These are phyloP conservation scores for Ceuthmochares aereus DNA, from an alignment of 2,113 vertebrate species.

Conservation along the genomic window DNA sequence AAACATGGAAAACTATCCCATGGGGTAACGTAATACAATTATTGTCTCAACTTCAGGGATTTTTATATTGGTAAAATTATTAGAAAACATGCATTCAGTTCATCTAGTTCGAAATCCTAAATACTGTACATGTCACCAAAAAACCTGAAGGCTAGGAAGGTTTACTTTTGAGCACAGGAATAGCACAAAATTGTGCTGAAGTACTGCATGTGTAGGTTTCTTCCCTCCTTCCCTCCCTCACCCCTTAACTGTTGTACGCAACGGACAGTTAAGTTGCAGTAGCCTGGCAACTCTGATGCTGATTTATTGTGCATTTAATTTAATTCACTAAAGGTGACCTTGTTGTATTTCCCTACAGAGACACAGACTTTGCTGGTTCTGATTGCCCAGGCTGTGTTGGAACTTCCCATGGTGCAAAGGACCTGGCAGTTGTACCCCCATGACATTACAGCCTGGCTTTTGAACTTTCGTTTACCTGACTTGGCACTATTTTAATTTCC, in stretches of 20 bases:
- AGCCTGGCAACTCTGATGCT: conserved; percentile 1
- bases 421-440: not conserved
- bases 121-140: not conserved
- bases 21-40: not conserved
- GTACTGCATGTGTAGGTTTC: not conserved
- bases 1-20: not conserved
- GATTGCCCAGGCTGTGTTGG: not conserved
- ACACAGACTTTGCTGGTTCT: not conserved
- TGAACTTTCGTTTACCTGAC: not conserved
- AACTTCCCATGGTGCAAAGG: not conserved
- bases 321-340: conserved; percentile 66
- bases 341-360: conserved; percentile 19
- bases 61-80: not conserved
- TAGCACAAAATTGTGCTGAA: not conserved
- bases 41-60: not conserved
- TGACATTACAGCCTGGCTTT: not conserved
- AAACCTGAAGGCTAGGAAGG: not conserved
- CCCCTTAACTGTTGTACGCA: not conserved
- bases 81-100: not conserved
- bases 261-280: not conserved
- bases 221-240: not conserved
- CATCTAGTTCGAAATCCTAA: not conserved
- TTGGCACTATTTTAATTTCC: not conserved
- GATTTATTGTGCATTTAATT: conserved; percentile 66
- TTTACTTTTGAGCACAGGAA: not conserved